Conservation (phyloP, 2,797 vertebrate genomes). For the Nyctalus aviator region DNA sequence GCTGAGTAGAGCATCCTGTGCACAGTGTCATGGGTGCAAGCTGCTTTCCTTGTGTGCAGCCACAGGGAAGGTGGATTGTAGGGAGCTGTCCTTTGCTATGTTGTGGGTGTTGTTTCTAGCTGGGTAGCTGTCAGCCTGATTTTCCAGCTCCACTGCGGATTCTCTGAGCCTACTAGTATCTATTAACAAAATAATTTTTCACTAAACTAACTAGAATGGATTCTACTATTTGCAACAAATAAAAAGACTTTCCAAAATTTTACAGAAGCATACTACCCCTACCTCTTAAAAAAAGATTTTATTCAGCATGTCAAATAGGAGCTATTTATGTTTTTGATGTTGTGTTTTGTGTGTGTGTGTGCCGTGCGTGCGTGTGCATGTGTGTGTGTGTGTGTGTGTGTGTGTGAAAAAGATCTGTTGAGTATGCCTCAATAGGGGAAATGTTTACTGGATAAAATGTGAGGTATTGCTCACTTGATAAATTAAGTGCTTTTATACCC, state of each 20-base stretch:
- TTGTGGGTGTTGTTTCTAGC: not conserved
- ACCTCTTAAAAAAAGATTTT: not conserved
- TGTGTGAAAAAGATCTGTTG: not conserved
- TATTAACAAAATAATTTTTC: not conserved
- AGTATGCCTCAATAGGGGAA: not conserved
- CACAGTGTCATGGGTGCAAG: not conserved
- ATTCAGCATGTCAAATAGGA: not conserved
- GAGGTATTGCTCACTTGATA: not conserved
- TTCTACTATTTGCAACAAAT: conserved; percentile 15
- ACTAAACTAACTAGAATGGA: not conserved
- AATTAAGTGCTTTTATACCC: not conserved
- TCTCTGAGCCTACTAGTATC: not conserved
- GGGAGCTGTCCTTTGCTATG: not conserved
- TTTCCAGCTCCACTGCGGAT: not conserved
- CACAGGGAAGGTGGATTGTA: not conserved
- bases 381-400: too few species aligned
- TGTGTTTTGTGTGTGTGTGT: too few species aligned
- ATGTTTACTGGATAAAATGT: not conserved
- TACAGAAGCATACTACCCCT: not conserved
- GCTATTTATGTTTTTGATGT: not conserved
- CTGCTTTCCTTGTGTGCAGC: not conserved
- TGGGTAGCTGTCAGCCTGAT: not conserved
- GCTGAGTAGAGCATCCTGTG: not conserved
- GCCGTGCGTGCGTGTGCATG: too few species aligned
- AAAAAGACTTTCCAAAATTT: not conserved